Evolutionary conservation across 2,113 vertebrate genomes (phyloP), one percentile per base, ranked within the genome.

Genomic region (Siniperca chuatsi): DNA sequence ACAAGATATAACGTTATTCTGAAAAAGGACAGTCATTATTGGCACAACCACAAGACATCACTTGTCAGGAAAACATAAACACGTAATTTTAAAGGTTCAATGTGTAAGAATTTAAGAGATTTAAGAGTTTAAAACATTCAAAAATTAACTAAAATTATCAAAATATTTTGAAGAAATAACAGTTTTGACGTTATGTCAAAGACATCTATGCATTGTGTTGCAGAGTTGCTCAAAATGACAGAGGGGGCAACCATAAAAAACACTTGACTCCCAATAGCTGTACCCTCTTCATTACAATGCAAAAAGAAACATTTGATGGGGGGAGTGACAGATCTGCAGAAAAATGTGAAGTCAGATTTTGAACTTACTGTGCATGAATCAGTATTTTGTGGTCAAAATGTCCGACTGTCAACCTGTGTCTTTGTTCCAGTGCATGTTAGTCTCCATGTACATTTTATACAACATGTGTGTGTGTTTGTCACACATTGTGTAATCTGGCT

Each of bases 261-360:
- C 44, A 25, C 70, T 79, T 29, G 1, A 64, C 77, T 74, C 69
- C 65, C 68, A 60, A 46, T 78, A 86, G 81, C 81, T 76, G 70
- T 46, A 33, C 29, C 48, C 52, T 65, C 67, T 70, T 57, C 70
- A 78, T 20, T 48, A 25, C 82, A 84, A 77, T 40, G 23, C 74
- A 78, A 44, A 82, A 61, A 25, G 18, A 54, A 79, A 33, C 25
- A 40, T 75, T 61, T 82, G 50, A 74, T 46, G 54, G 48, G 79
- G 16, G 13, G 13, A 58, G 48, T 29, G 68, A 65, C 61, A 37
- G 61, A 52, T 62, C 42, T 40, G 72, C 33, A 62, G 35, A 9
- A 33, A 35, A 58, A 33, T 35, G 18, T 15, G 44, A 40, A 48
- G 37, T 3, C n/a, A 64, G 25, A 65, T 75, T 75, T 12, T 48